Evolutionary conservation across 2,113 vertebrate genomes (phyloP).

Genomic region (Panurus biarmicus): DNA sequence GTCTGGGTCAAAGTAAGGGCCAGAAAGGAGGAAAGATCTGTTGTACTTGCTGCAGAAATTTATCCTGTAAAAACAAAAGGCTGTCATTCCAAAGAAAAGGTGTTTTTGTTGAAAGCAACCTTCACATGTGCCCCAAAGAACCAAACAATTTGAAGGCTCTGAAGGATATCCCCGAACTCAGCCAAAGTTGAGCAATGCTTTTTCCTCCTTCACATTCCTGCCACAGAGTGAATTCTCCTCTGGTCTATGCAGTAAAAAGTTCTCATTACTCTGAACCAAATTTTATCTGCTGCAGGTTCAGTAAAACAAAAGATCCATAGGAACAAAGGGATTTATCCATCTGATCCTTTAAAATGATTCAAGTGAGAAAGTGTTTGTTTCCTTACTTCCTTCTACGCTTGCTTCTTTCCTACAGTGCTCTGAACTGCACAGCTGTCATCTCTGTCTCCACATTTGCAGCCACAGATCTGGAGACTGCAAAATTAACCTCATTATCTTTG

Average conservation of each 20-base stretch:
- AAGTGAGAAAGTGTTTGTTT: background rate
- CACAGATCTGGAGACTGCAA: background rate
- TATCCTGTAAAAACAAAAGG: background rate
- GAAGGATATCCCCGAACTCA: background rate
- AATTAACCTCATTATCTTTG: background rate
- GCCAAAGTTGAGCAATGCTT: background rate
- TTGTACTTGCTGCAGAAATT: background rate
- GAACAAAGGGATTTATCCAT: background rate
- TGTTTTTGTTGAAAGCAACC: background rate
- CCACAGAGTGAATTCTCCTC: rapidly evolving
- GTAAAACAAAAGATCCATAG: background rate
- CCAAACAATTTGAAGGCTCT: background rate
- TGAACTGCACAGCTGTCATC: background rate
- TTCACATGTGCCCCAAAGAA: background rate
- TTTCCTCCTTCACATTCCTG: background rate
- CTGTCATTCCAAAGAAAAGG: background rate
- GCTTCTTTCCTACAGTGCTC: background rate
- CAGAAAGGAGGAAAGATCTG: background rate
- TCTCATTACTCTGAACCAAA: background rate
- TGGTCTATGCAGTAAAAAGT: background rate
- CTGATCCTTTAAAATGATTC: background rate
- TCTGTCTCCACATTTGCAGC: background rate
- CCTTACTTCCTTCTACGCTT: background rate
- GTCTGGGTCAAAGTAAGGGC: background rate
- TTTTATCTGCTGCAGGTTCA: background rate